These are phyloP conservation scores for Drosophila takahashii DNA, from an alignment of 1,140 invertebrate genomes.

Conservation along the genomic window DNA sequence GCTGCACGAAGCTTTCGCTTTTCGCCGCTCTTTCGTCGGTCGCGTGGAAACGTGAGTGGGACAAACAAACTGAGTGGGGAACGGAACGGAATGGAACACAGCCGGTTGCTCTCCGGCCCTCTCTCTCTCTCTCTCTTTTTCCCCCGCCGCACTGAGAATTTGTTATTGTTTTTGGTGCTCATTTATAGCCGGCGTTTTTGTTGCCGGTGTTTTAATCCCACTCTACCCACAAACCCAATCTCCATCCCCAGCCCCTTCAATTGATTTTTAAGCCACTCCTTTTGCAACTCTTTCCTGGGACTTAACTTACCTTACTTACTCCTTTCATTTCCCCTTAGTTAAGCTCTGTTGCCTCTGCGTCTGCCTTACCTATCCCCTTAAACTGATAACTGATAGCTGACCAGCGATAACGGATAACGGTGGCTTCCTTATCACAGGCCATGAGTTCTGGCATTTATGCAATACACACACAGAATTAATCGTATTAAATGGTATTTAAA, in stretches of 20 bases:
- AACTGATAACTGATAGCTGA: slow-evolving; percentile 13
- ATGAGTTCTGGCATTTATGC: slow-evolving; percentile 26
- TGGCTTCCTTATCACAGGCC: slow-evolving; percentile 21
- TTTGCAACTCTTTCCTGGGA: not conserved
- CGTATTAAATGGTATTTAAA: not conserved
- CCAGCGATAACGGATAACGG: slow-evolving; percentile 33
- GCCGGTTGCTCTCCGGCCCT: slow-evolving; percentile 46
- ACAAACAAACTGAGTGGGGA: slow-evolving; percentile 53
- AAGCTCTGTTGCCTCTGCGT: slow-evolving; percentile 44
- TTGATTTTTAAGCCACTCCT: slow-evolving; percentile 6
- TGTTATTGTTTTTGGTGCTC: slow-evolving; percentile 64
- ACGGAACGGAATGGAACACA: slow-evolving; percentile 56
- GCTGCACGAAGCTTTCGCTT: slow-evolving; percentile 50
- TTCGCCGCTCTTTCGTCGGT: slow-evolving; percentile 28
- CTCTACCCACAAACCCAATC: no score
- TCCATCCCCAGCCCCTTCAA: not conserved
- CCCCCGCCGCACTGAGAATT: slow-evolving; percentile 30
- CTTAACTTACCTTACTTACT: not conserved
- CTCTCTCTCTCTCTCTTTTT: slow-evolving; percentile 20
- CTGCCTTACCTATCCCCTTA: slow-evolving; percentile 19
- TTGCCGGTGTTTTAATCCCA: slow-evolving; percentile 51
- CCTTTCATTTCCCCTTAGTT: slow-evolving; percentile 19
- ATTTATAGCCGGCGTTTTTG: slow-evolving; percentile 47
- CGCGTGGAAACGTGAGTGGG: slow-evolving; percentile 72
- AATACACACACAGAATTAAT: slow-evolving; percentile 28